Evolutionary conservation across 2,113 vertebrate genomes (phyloP).

Genomic region (Dasyprocta punctata): DNA sequence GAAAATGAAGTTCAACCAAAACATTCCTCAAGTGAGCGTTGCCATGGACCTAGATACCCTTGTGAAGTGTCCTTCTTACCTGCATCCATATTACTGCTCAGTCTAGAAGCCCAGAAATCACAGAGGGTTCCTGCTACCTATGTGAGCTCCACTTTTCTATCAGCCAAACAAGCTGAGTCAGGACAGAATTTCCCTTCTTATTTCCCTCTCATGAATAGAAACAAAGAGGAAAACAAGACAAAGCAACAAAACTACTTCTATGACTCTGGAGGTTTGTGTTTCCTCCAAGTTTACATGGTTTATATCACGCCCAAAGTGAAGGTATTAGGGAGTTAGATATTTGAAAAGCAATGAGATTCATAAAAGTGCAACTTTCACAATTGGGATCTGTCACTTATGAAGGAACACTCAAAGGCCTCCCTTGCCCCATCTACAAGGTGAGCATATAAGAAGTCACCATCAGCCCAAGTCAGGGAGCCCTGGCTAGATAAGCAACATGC

Average conservation of each 20-base stretch:
- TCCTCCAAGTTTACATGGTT: not conserved
- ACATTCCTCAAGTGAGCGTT: not conserved
- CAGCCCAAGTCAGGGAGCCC: not conserved
- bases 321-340: not conserved
- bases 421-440: fast-evolving
- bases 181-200: not conserved
- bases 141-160: not conserved
- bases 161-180: not conserved
- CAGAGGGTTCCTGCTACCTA: not conserved
- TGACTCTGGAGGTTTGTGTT: not conserved
- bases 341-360: not conserved
- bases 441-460: not conserved
- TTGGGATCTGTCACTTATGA: not conserved
- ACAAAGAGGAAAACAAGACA: not conserved
- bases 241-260: not conserved
- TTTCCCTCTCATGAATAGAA: not conserved
- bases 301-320: not conserved
- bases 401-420: too few species aligned
- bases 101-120: not conserved
- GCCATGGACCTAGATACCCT: not conserved
- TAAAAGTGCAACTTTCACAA: not conserved
- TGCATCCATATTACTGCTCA: not conserved
- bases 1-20: not conserved
- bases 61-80: not conserved
- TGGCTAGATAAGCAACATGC: not conserved